phyloP scores from a whole-genome alignment of 2,888 invertebrate species.

The Branchellion lobata region DNA sequence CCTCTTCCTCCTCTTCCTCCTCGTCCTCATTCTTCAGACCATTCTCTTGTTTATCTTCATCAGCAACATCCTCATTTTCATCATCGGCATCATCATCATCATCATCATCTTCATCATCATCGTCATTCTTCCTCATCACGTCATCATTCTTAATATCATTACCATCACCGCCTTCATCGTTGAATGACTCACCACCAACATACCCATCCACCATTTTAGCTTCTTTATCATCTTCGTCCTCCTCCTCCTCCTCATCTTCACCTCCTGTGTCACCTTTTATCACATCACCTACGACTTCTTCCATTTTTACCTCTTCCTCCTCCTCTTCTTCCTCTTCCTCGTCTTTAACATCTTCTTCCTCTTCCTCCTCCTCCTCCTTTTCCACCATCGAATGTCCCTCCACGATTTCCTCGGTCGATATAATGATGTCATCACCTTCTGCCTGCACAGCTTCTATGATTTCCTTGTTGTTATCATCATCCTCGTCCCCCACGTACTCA shows the following conservation, averaged over 20 bases:
- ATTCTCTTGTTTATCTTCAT: neutral
- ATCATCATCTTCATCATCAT: neutral
- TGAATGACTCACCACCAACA: neutral
- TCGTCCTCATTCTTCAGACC: neutral
- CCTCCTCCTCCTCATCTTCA: neutral
- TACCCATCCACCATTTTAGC: too few relatives aligned
- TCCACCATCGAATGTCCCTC: constrained; percentile 13
- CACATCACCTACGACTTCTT: constrained; percentile 13
- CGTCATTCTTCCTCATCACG: neutral
- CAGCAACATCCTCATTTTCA: neutral
- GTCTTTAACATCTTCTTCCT: neutral
- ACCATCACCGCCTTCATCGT: neutral
- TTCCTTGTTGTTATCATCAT: neutral
- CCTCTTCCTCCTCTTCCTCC: neutral
- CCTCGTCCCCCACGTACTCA: constrained; percentile 1
- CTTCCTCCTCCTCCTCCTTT: constrained; percentile 18
- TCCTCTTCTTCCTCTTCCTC: neutral
- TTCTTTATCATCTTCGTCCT: neutral
- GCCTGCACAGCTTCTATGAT: neutral
- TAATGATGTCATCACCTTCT: constrained; percentile 24
- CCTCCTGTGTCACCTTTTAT: neutral
- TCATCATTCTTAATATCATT: neutral
- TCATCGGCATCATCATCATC: neutral
- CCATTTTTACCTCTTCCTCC: neutral
- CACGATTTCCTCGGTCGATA: constrained; percentile 37